These are phyloP conservation scores for Drosophila setosimentum DNA, from an alignment of 2,888 invertebrate species.

Conservation along the genomic window DNA sequence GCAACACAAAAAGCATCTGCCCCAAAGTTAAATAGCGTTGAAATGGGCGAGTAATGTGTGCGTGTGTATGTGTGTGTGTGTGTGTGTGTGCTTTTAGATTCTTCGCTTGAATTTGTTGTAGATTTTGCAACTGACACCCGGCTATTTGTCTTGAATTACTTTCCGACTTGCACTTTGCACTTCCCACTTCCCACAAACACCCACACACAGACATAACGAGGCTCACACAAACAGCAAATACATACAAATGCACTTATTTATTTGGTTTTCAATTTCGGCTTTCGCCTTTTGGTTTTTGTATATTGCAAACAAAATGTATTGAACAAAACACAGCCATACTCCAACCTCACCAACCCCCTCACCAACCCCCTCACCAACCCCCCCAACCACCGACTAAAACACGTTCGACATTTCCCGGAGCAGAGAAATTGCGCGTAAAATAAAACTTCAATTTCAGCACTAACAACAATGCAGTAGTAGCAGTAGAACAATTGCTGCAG, in stretches of 20 bases:
- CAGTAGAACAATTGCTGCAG: neutral
- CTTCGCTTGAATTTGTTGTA: conserved; percentile 50
- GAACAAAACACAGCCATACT: conserved; percentile 14
- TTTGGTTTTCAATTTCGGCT: conserved; percentile 60
- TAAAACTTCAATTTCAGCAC: conserved; percentile 71
- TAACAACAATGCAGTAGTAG: conserved; percentile 39
- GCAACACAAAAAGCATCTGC: conserved; percentile 15
- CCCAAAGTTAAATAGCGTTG: neutral
- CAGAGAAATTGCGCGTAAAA: conserved; percentile 79
- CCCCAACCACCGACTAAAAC: no score
- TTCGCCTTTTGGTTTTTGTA: conserved; percentile 52
- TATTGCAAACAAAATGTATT: conserved; percentile 51
- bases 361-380: neutral
- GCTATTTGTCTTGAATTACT: conserved; percentile 73
- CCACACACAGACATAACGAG: conserved; percentile 20
- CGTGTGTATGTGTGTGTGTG: conserved; percentile 1
- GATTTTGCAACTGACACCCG: conserved; percentile 60
- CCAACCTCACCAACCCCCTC: neutral
- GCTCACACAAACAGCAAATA: conserved; percentile 1
- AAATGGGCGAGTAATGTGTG: neutral
- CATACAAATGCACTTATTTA: conserved; percentile 52
- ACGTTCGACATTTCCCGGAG: conserved; percentile 8
- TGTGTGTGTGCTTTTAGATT: conserved; percentile 7
- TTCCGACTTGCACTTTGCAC: conserved; percentile 58
- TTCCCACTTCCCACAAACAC: conserved; percentile 25